Percentiles rank a stretch among this genome's conserved stretches.
Evolutionary conservation across 2,113 vertebrate species (phyloP).

Genomic region (Cervus canadensis): DNA sequence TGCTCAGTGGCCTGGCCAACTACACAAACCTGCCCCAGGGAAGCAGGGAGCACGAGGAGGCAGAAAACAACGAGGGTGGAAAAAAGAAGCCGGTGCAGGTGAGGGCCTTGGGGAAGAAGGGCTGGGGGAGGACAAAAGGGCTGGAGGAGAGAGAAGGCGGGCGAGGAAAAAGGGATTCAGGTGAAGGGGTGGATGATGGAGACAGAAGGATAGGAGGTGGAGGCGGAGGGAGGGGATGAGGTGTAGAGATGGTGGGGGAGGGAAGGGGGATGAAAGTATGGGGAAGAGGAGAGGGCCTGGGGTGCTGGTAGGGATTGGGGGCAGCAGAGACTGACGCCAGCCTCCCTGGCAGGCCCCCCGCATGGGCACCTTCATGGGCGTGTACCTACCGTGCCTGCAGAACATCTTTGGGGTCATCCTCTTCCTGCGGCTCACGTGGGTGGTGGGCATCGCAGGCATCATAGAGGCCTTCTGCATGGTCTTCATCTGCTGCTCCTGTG

Average conservation of each 20-base stretch:
- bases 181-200: background rate
- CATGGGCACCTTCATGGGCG: slow-evolving; percentile 98
- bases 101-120: background rate
- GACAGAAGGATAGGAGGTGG: background rate
- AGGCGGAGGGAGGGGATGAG: background rate
- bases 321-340: background rate
- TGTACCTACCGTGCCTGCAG: slow-evolving; percentile 97
- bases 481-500: slow-evolving; percentile 95
- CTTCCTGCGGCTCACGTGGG: slow-evolving; percentile 98
- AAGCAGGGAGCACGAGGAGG: slow-evolving; percentile 96
- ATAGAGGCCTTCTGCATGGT: slow-evolving; percentile 97
- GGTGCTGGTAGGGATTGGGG: fast-evolving
- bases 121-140: background rate
- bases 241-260: background rate
- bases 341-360: slow-evolving; percentile 85
- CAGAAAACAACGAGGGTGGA: slow-evolving; percentile 94
- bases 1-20: slow-evolving; percentile 97
- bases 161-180: background rate
- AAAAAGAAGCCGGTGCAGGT: slow-evolving; percentile 83
- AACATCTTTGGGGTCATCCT: slow-evolving; percentile 99
- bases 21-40: slow-evolving; percentile 97
- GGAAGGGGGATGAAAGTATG: background rate
- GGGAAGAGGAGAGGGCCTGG: background rate
- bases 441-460: slow-evolving; percentile 96
- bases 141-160: background rate